Evolutionary conservation across 2,888 invertebrate genomes (phyloP).

Genomic region (Listrodromus nycthemerus): DNA sequence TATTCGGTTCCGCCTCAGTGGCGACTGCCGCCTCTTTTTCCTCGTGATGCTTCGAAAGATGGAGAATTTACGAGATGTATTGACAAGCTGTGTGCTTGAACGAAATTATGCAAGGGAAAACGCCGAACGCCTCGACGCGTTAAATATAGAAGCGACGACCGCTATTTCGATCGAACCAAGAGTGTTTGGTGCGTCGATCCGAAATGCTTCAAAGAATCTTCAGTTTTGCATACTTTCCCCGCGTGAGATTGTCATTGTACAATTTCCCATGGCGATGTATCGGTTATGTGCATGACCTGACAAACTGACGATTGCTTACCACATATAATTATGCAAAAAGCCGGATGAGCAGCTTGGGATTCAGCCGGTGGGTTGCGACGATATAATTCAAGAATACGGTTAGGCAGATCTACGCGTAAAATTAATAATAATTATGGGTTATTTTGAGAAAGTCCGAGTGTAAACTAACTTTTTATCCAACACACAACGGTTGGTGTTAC

Average conservation of each 20-base stretch:
- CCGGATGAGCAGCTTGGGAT: too few relatives aligned
- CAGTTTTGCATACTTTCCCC: too few relatives aligned
- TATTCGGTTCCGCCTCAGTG: slow-evolving; percentile 9
- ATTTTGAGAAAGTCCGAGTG: too few relatives aligned
- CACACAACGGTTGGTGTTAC: too few relatives aligned
- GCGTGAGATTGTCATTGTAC: too few relatives aligned
- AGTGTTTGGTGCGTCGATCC: slow-evolving; percentile 62
- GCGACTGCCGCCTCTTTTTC: background rate
- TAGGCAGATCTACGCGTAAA: too few relatives aligned
- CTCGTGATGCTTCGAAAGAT: slow-evolving; percentile 14
- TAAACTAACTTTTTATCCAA: too few relatives aligned
- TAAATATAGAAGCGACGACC: slow-evolving; percentile 69
- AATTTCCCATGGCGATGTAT: background rate
- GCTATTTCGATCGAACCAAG: slow-evolving; percentile 66
- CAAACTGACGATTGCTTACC: too few relatives aligned
- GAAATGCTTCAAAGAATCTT: slow-evolving; percentile 59
- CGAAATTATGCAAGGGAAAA: slow-evolving; percentile 69
- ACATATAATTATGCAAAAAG: too few relatives aligned
- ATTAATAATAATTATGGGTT: too few relatives aligned
- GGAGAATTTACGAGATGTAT: slow-evolving; percentile 54
- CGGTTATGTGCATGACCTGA: background rate
- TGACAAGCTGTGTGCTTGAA: slow-evolving; percentile 65
- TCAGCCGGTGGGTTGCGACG: too few relatives aligned
- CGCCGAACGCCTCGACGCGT: slow-evolving; percentile 62
- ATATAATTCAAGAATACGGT: too few relatives aligned